Evolutionary conservation across 1,140 invertebrate genomes (phyloP), one percentile per base, ranked within the genome.

Genomic region (Pogonus chalceus): DNA sequence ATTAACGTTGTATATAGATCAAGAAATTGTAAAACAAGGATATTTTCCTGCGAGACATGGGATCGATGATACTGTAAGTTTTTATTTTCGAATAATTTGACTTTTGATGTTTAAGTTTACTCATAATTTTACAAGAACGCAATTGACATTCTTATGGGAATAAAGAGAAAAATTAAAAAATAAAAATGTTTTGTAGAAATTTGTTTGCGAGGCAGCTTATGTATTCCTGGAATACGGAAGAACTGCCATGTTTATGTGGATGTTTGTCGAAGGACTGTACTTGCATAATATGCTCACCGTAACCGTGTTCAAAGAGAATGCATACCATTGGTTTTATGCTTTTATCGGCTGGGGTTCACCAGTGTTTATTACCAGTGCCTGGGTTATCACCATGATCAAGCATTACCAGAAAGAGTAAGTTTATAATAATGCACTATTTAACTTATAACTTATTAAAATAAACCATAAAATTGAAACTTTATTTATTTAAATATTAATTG

Each of bases 161-260:
- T n/a, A n/a, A n/a, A n/a, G n/a, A n/a, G n/a, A n/a, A n/a, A n/a
- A n/a, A n/a, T n/a, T n/a, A n/a, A n/a, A n/a, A n/a, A n/a, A n/a
- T n/a, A n/a, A n/a, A n/a, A n/a, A n/a, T n/a, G n/a, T n/a, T n/a
- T n/a, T n/a, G n/a, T n/a, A n/a, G n/a, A n/a, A n/a, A 0, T 77
- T 87, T 35, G 68, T 94, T 0, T 92, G 90, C 63, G 87, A 93
- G 65, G 73, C 77, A 0, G 82, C 81, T 48, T 90, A 88, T 64
- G 77, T 88, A 0, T 68, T 92, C 0, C 64, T 94, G 58, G 92
- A 94, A 68, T 94, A 93, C 67, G 83, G 87, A 0, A 81, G 85
- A 56, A 90, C 90, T 0, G 88, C 88, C 0, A 91, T 91, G 80
- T 94, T 94, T 64, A 88, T 88, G 82, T 95, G 91, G 91, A 94